Conservation (phyloP, 2,113 vertebrate species). For the Oncorhynchus mykiss region DNA sequence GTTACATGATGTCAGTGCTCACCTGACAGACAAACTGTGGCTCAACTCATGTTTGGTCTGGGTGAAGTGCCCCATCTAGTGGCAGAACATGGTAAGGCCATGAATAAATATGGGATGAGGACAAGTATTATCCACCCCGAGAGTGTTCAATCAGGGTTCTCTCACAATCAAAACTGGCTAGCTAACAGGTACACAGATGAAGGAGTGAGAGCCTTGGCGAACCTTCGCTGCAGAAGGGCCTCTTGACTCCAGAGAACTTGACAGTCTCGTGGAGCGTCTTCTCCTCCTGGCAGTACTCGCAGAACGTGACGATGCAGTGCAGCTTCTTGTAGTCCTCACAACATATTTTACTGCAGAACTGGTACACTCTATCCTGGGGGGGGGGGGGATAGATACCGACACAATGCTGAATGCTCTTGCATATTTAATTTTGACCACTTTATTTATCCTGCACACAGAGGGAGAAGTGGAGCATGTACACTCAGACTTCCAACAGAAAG, state of each 20-base stretch:
- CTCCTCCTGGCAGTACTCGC: constrained; percentile 97
- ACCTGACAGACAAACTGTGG: background rate
- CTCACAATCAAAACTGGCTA: no score
- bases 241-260: constrained; percentile 96
- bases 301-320: constrained; percentile 96
- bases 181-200: background rate
- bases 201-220: background rate
- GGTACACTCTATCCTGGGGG: constrained; percentile 91
- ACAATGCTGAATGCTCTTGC: background rate
- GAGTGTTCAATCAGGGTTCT: no score
- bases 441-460: no score
- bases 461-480: no score
- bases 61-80: background rate
- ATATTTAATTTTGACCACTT: no score
- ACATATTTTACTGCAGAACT: constrained; percentile 95
- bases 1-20: no score
- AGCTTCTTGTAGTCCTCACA: constrained; percentile 99
- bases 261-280: constrained; percentile 95
- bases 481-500: no score
- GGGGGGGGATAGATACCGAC: constrained; percentile 40
- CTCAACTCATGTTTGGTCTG: background rate
- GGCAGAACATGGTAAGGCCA: background rate
- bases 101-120: background rate
- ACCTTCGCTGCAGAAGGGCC: constrained; percentile 99
- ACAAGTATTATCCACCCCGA: background rate